Percentiles rank a stretch among this genome's conserved stretches.
These are phyloP conservation scores for Phalacrocorax aristotelis DNA, from an alignment of 2,113 vertebrate genomes.

Conservation along the genomic window DNA sequence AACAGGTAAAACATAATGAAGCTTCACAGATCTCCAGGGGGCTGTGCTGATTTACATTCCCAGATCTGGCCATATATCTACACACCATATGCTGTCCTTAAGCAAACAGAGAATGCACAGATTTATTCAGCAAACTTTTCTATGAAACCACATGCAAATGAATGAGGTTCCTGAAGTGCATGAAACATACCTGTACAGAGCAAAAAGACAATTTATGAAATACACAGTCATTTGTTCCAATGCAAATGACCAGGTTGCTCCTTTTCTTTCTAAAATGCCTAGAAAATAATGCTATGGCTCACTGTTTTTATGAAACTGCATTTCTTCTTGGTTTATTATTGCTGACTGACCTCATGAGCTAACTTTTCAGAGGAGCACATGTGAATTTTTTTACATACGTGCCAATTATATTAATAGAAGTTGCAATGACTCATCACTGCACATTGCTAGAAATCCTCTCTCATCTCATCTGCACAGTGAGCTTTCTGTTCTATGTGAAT, in stretches of 20 bases:
- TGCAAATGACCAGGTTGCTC: background rate
- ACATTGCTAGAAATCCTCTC: conserved; percentile 23
- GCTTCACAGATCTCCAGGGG: background rate
- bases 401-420: conserved; percentile 70
- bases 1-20: background rate
- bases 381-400: conserved; percentile 56
- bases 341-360: conserved; percentile 58
- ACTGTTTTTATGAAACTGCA: conserved; percentile 19
- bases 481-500: background rate
- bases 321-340: conserved; percentile 3
- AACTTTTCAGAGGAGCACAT: conserved; percentile 32
- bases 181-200: background rate
- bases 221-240: background rate
- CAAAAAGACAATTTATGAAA: background rate
- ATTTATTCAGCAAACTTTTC: background rate
- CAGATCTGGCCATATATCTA: background rate
- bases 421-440: conserved; percentile 45
- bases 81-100: background rate
- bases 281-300: background rate
- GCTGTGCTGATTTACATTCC: background rate
- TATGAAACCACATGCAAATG: background rate
- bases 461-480: conserved; percentile 19
- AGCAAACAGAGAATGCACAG: background rate
- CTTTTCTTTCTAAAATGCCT: background rate
- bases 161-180: background rate